These are phyloP conservation scores for Drosophila trapezifrons DNA, from an alignment of 1,140 invertebrate species.

Conservation along the genomic window DNA sequence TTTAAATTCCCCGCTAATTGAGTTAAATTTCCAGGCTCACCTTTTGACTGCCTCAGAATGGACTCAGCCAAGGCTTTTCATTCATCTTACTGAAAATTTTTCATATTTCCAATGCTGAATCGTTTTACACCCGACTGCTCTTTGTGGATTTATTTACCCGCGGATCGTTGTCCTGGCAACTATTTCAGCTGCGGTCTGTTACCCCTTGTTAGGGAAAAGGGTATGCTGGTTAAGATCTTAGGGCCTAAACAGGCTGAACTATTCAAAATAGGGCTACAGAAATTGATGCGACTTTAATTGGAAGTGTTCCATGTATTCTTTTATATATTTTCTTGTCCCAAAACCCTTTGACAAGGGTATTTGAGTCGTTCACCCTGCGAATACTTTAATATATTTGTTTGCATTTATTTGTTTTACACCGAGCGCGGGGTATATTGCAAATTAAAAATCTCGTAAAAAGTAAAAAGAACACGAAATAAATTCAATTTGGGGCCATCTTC, in stretches of 20 bases:
- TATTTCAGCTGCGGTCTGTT: slow-evolving; percentile 19
- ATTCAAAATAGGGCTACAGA: not conserved
- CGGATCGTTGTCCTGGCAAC: slow-evolving; percentile 40
- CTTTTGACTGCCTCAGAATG: not conserved
- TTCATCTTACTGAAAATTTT: slow-evolving; percentile 16
- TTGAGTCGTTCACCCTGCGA: not conserved
- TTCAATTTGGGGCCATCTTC: slow-evolving; percentile 7
- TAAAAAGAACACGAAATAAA: slow-evolving; percentile 26
- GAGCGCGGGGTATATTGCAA: not conserved
- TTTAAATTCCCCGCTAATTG: slow-evolving; percentile 31
- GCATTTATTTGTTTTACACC: not conserved
- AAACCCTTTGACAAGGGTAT: not conserved
- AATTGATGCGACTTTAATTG: not conserved
- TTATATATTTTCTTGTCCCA: not conserved
- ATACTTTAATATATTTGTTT: not conserved
- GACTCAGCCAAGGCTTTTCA: not conserved
- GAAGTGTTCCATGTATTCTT: too few species aligned
- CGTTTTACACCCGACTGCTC: slow-evolving; percentile 37
- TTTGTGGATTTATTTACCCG: slow-evolving; percentile 35
- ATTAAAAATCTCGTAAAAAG: slow-evolving; percentile 27
- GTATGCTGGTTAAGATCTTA: not conserved
- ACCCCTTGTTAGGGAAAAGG: not conserved
- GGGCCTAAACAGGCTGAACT: not conserved
- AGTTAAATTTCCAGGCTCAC: not conserved
- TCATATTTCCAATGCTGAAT: slow-evolving; percentile 20